Conservation (phyloP, 2,113 vertebrate species). For the Hyaena hyaena region DNA sequence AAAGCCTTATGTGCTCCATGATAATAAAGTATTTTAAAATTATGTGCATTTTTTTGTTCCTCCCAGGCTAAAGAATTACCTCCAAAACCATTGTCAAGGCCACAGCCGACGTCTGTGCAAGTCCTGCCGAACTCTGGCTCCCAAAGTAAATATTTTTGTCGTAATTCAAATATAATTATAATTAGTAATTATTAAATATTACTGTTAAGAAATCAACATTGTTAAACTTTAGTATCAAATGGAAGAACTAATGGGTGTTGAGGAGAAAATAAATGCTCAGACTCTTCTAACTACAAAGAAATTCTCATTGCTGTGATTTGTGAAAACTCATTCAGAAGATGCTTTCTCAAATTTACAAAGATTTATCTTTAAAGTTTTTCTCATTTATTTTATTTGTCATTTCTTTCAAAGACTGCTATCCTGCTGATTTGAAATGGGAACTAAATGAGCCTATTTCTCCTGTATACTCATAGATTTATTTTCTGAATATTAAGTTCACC, state of each 20-base stretch:
- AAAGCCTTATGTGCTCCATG: rapidly evolving
- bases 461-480: background rate
- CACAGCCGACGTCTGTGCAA: constrained; percentile 42
- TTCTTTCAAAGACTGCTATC: background rate
- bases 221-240: background rate
- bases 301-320: background rate
- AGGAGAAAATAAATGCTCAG: background rate
- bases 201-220: background rate
- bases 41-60: background rate
- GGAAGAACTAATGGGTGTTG: background rate
- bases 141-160: constrained; percentile 49
- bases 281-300: background rate
- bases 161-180: background rate
- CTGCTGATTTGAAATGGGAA: background rate
- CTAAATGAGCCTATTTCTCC: background rate
- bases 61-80: constrained; percentile 80
- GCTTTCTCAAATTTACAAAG: background rate
- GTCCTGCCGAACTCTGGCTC: background rate
- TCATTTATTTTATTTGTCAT: background rate
- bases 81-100: constrained; percentile 73
- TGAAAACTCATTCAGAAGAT: background rate
- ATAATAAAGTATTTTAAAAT: background rate
- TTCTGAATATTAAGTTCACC: background rate
- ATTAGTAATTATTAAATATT: background rate
- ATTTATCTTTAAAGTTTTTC: background rate